These are phyloP conservation scores for Tor tambroides DNA, from an alignment of 2,113 vertebrate species.

Conservation along the genomic window DNA sequence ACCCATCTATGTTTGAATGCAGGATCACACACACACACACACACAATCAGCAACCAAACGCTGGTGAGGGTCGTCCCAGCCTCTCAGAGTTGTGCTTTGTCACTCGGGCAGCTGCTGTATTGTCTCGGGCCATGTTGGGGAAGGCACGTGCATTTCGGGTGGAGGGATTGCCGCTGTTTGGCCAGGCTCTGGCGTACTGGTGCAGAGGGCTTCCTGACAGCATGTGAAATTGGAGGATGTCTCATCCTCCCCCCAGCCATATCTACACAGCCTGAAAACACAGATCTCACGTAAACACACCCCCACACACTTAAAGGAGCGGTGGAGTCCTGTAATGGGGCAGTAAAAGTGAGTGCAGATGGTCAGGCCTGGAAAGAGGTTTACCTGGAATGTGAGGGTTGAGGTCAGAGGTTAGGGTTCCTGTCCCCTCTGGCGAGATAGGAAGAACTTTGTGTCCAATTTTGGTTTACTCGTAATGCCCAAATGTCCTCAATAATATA, in stretches of 20 bases:
- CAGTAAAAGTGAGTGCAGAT: slow-evolving; percentile 32
- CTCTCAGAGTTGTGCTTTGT: slow-evolving; percentile 65
- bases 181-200: neutral
- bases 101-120: slow-evolving; percentile 73
- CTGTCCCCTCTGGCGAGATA: slow-evolving; percentile 23
- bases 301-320: neutral
- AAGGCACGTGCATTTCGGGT: slow-evolving; percentile 65
- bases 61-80: slow-evolving; percentile 52
- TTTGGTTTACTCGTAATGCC: neutral
- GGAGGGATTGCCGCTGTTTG: slow-evolving; percentile 27
- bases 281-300: neutral
- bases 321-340: neutral
- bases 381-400: slow-evolving; percentile 33
- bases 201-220: slow-evolving; percentile 27
- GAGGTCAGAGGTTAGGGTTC: slow-evolving; percentile 46
- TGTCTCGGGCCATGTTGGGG: slow-evolving; percentile 69
- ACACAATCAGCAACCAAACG: slow-evolving; percentile 45
- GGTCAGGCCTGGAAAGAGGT: neutral
- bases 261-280: neutral
- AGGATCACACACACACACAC: neutral
- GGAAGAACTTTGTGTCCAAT: neutral
- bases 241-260: neutral
- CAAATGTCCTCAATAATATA: neutral
- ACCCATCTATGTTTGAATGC: slow-evolving; percentile 49
- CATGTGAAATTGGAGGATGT: slow-evolving; percentile 44